Conservation (phyloP, 2,888 invertebrate species). For the Therioaphis trifolii region DNA sequence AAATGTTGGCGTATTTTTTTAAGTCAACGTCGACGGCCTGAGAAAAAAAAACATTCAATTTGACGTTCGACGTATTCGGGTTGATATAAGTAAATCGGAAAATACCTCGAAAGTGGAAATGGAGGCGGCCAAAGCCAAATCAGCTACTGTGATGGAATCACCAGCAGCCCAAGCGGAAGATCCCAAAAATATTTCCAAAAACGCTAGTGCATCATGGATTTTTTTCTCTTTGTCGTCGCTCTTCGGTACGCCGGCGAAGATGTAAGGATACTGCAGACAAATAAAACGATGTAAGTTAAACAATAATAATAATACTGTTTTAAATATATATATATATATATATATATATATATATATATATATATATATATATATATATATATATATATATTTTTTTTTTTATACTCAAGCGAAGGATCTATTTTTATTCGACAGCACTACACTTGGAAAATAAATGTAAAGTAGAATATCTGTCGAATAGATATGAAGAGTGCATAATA, state of each 20-base stretch:
- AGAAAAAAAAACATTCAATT: not conserved
- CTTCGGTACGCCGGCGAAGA: constrained; percentile 74
- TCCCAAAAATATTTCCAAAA: constrained; percentile 76
- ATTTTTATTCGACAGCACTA: too few relatives aligned
- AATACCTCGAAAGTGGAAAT: constrained; percentile 78
- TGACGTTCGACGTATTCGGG: not conserved
- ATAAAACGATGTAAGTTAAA: not conserved
- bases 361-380: too few relatives aligned
- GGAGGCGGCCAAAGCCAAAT: constrained; percentile 77
- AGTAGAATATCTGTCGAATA: too few relatives aligned
- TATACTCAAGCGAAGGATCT: too few relatives aligned
- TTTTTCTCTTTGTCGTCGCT: constrained; percentile 78
- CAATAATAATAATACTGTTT: too few relatives aligned
- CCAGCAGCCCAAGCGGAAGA: constrained; percentile 80
- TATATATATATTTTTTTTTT: too few relatives aligned
- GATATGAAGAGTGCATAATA: too few relatives aligned
- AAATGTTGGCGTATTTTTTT: constrained; percentile 77
- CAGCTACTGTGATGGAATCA: constrained; percentile 80
- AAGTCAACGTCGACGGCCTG: constrained; percentile 74
- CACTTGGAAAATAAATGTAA: too few relatives aligned
- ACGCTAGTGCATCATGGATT: constrained; percentile 76
- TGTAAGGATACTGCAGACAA: constrained; percentile 73
- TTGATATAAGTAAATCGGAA: not conserved
- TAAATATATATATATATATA: too few relatives aligned
- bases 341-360: too few relatives aligned